phyloP scores from a whole-genome alignment of 2,113 vertebrate species.

The Mustela nigripes region DNA sequence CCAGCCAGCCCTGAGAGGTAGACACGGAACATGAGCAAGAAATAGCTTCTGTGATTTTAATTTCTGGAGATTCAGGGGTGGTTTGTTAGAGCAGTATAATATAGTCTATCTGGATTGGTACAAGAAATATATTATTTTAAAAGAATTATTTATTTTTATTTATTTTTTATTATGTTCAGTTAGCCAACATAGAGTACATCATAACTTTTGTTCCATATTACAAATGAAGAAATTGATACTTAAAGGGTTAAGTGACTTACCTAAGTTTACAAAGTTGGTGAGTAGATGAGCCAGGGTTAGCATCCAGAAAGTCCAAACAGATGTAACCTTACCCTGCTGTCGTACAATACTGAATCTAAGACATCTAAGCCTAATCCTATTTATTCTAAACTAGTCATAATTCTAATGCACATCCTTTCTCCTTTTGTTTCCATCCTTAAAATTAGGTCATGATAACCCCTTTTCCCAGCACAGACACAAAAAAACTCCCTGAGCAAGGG shows the following conservation, averaged over 20 bases:
- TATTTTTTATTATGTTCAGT: neutral
- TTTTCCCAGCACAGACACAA: neutral
- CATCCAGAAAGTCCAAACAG: neutral
- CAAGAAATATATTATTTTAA: neutral
- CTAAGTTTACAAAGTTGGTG: neutral
- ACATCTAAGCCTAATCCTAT: neutral
- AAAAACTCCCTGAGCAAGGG: neutral
- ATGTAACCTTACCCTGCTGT: neutral
- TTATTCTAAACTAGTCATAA: neutral
- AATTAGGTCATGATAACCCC: neutral
- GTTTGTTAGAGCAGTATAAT: neutral
- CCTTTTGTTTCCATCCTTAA: neutral
- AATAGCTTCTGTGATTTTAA: neutral
- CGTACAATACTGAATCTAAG: neutral
- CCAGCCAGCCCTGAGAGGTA: neutral
- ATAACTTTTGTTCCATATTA: neutral
- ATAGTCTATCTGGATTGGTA: neutral
- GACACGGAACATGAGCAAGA: neutral
- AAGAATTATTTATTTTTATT: too few species aligned
- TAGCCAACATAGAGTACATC: neutral
- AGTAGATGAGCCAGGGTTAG: neutral
- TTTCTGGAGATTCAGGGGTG: neutral
- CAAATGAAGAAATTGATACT: neutral
- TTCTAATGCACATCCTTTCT: neutral
- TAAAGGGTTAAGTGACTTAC: neutral